Evolutionary conservation across 2,113 vertebrate species (phyloP), one percentile per base, ranked within the genome.

Genomic region (Passer domesticus): DNA sequence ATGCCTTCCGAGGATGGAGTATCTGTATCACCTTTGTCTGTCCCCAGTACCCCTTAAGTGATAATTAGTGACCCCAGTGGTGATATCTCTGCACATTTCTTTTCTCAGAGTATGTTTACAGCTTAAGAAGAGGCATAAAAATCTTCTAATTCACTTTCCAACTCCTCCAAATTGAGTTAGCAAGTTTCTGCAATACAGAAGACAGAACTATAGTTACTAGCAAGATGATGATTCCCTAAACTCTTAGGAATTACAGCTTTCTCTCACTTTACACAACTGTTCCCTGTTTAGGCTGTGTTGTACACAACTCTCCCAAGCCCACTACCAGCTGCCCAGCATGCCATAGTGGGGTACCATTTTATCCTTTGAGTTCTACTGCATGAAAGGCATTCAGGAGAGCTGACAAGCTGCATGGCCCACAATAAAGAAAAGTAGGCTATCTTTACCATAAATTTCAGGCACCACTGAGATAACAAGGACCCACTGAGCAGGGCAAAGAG

Each of bases 401-500:
- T 80, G 28, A 8, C 58, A 64, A 80, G 52, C 0, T 0, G 21
- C 20, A 33, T 10, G 11, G 77, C 39, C 76, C 58, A 92, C 60
- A 78, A 43, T 31, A 70, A 83, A 58, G 68, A 63, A 63, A 62
- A 77, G 68, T 1, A 80, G 39, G 31, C n/a, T 85, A 53, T 20
- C 89, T 73, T 85, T 55, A 83, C 35, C 52, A 56, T 59, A 88
- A 59, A 90, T 81, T 77, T 83, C 88, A 78, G 83, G 46, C 82
- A 72, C 72, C 72, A 56, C 90, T n/a, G 88, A 88, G 90, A 81
- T 83, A 92, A 89, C 69, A 76, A 93, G 79, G 18, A 52, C 87
- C 55, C 30, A n/a, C 55, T 49, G 79, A 64, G 52, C 2, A 0
- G 30, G 59, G 37, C 49, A 92, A 81, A 89, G 52, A 91, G 44